Conservation (phyloP, 1,140 invertebrate genomes). For the Micrasema longulum region DNA sequence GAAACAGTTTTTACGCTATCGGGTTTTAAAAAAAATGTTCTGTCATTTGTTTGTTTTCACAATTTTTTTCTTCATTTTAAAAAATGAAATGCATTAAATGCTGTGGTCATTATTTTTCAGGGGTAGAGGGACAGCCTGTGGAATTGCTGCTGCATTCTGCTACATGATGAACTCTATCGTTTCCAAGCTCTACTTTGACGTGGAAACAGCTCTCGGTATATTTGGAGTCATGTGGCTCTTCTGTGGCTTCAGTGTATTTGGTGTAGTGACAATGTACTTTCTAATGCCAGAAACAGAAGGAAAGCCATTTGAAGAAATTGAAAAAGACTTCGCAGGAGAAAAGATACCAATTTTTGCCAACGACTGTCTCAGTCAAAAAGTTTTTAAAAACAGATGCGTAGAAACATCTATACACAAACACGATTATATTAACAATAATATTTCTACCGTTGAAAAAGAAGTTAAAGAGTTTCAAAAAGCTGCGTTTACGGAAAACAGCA, state of each 20-base stretch:
- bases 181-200: constrained; percentile 72
- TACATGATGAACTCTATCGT: constrained; percentile 73
- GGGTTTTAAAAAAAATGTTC: too few relatives aligned
- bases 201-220: constrained; percentile 65
- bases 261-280: constrained; percentile 71
- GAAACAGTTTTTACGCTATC: too few relatives aligned
- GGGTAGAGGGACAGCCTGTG: constrained; percentile 70
- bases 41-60: too few relatives aligned
- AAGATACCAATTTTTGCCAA: constrained; percentile 60
- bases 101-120: constrained; percentile 57
- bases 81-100: not conserved
- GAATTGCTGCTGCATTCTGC: constrained; percentile 69
- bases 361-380: constrained; percentile 59
- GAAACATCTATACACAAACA: not conserved
- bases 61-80: too few relatives aligned
- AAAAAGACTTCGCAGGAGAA: constrained; percentile 69
- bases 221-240: constrained; percentile 75
- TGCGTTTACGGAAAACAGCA: not conserved
- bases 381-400: constrained; percentile 25
- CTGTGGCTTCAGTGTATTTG: constrained; percentile 69
- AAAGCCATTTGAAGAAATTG: constrained; percentile 80
- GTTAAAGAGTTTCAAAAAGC: not conserved
- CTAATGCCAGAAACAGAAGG: constrained; percentile 87
- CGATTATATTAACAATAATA: constrained; percentile 7
- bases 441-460: constrained; percentile 30